phyloP scores from a whole-genome alignment of 37 sponge, comb jelly and placozoan genomes.

The Haliclona indistincta region DNA sequence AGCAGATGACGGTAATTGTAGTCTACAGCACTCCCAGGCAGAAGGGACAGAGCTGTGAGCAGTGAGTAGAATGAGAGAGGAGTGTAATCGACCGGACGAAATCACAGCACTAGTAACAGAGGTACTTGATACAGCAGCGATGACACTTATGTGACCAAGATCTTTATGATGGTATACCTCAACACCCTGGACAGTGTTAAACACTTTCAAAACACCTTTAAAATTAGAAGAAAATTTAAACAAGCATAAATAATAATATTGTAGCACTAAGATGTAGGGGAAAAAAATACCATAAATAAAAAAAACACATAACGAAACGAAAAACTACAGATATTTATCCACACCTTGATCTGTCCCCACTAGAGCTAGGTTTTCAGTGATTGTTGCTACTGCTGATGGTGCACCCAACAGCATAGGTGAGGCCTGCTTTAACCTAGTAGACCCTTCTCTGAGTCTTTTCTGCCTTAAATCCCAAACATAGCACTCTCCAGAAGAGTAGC shows the following conservation, averaged over 20 bases:
- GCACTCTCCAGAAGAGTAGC: conserved; percentile 63
- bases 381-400: too few species aligned
- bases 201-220: conserved; percentile 23
- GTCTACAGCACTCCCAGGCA: background rate
- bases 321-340: too few species aligned
- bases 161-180: conserved; percentile 3
- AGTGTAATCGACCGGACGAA: too few species aligned
- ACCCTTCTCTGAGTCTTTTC: too few species aligned
- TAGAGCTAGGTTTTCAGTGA: conserved; percentile 4
- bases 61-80: background rate
- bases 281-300: background rate
- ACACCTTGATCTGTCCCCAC: conserved; percentile 19
- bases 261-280: background rate
- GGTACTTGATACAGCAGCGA: too few species aligned
- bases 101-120: too few species aligned
- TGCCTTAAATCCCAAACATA: conserved; percentile 60
- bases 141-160: conserved; percentile 23
- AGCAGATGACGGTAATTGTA: background rate
- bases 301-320: background rate
- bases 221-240: too few species aligned
- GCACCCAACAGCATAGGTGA: too few species aligned
- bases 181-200: conserved; percentile 3
- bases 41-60: background rate
- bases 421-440: background rate
- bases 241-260: background rate